phyloP scores from a whole-genome alignment of 1,140 invertebrate species.

The Glossosoma conforme region DNA sequence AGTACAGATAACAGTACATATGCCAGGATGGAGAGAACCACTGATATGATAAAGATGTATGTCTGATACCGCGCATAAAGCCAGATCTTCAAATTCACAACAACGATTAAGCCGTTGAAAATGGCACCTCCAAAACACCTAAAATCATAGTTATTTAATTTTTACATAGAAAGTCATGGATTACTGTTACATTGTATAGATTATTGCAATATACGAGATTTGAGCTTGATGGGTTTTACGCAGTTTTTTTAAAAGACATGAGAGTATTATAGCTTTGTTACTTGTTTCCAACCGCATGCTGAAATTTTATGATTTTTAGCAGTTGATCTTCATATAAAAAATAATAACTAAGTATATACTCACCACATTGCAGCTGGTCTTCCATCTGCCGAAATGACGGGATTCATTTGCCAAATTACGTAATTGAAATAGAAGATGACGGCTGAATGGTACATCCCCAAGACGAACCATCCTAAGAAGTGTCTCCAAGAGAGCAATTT shows the following conservation, averaged over 20 bases:
- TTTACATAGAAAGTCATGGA: too few species aligned
- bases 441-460: constrained; percentile 52
- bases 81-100: constrained; percentile 56
- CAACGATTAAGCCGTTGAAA: constrained; percentile 48
- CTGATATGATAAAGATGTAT: constrained; percentile 51
- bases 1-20: constrained; percentile 55
- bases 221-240: too few species aligned
- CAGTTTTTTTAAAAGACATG: too few species aligned
- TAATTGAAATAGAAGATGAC: constrained; percentile 47
- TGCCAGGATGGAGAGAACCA: constrained; percentile 54
- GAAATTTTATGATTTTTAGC: too few species aligned
- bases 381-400: constrained; percentile 43
- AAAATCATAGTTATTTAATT: too few species aligned
- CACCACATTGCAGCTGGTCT: constrained; percentile 45
- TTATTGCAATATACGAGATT: too few species aligned
- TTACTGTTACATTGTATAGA: too few species aligned
- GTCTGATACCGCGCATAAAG: constrained; percentile 63
- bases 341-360: too few species aligned
- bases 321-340: too few species aligned
- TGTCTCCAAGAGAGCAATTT: constrained; percentile 56
- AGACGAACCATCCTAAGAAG: constrained; percentile 62
- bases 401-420: constrained; percentile 36
- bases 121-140: constrained; percentile 50
- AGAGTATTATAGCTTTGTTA: too few species aligned
- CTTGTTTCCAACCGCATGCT: too few species aligned